phyloP scores from a whole-genome alignment of 1,140 invertebrate genomes.

The Penaeus vannamei region DNA sequence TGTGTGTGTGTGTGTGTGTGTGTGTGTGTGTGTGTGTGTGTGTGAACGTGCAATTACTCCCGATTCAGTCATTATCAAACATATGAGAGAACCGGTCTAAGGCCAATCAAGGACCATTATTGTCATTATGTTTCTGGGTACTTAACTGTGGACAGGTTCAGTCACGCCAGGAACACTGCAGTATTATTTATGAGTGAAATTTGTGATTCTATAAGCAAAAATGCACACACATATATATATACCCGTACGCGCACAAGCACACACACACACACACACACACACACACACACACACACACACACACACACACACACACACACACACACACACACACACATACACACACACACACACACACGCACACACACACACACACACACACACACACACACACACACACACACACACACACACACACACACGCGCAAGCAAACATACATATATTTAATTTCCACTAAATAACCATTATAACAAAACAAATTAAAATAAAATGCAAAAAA shows the following conservation, averaged over 20 bases:
- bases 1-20: too few species aligned
- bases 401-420: background rate
- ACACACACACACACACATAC: background rate
- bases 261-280: background rate
- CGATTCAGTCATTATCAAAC: too few species aligned
- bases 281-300: background rate
- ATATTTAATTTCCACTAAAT: background rate
- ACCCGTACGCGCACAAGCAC: background rate
- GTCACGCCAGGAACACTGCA: too few species aligned
- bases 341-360: background rate
- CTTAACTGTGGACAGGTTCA: too few species aligned
- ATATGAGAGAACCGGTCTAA: too few species aligned
- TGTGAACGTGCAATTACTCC: too few species aligned
- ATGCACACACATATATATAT: background rate
- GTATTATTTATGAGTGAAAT: too few species aligned
- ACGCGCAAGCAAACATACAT: background rate
- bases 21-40: too few species aligned
- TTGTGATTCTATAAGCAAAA: too few species aligned
- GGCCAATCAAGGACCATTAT: too few species aligned
- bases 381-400: background rate
- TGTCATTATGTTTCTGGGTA: too few species aligned
- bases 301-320: background rate
- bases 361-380: background rate
- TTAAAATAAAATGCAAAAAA: background rate
- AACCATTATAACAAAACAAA: background rate